Evolutionary conservation across 2,113 vertebrate genomes (phyloP).

Genomic region (Clarias macrocephalus): DNA sequence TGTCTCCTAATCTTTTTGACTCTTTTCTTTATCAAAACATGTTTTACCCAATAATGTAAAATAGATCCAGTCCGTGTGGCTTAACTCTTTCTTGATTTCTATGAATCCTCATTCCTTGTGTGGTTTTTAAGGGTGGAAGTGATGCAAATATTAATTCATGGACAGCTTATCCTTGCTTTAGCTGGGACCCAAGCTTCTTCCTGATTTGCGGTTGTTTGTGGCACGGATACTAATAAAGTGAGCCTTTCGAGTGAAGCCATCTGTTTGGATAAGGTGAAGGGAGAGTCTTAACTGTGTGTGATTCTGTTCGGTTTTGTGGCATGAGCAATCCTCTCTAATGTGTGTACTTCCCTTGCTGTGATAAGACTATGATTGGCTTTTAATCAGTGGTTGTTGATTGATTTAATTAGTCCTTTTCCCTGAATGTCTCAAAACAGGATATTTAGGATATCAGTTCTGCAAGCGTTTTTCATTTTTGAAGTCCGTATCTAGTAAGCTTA

Average conservation of each 20-base stretch:
- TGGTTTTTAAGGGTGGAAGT: constrained; percentile 50
- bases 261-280: constrained; percentile 24
- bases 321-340: constrained; percentile 41
- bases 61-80: not conserved
- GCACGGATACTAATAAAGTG: constrained; percentile 46
- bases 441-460: not conserved
- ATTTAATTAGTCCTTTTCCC: not conserved
- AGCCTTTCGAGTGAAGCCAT: not conserved
- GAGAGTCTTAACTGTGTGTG: constrained; percentile 15
- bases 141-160: not conserved
- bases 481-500: not conserved
- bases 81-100: not conserved
- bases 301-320: constrained; percentile 16
- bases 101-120: constrained; percentile 34
- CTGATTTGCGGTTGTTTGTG: constrained; percentile 22
- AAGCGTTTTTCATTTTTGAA: not conserved
- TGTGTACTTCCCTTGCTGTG: constrained; percentile 7
- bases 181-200: constrained; percentile 14
- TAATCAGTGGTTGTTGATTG: not conserved
- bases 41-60: not conserved
- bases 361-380: not conserved
- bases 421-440: not conserved
- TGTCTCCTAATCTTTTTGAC: not conserved
- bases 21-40: not conserved
- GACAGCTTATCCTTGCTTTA: constrained; percentile 16